Evolutionary conservation across 2,113 vertebrate species (phyloP).

Genomic region (Cyprinodon tularosa): DNA sequence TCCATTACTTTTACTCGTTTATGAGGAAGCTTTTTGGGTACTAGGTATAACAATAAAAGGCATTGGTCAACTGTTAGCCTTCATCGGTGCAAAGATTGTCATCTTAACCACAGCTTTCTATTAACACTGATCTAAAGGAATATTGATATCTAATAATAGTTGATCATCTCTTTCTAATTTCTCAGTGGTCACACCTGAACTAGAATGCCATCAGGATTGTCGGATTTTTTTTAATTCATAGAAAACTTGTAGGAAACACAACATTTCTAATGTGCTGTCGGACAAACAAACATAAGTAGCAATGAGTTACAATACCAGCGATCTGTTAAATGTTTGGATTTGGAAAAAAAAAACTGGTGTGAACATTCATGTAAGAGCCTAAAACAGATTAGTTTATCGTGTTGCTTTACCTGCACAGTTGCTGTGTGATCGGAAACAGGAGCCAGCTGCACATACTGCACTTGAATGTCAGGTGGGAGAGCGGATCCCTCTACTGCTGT

Average conservation of each 20-base stretch:
- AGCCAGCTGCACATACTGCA: constrained; percentile 95
- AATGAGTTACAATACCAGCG: constrained; percentile 14
- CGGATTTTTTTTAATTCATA: not conserved
- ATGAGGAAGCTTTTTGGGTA: no score
- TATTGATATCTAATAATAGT: no score
- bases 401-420: constrained; percentile 83
- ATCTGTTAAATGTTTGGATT: constrained; percentile 39
- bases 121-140: no score
- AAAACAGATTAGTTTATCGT: not conserved
- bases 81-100: no score
- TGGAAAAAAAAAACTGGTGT: constrained; percentile 33
- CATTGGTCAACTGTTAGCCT: no score
- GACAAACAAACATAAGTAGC: constrained; percentile 30
- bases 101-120: no score
- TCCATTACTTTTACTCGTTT: no score
- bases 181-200: no score
- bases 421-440: constrained; percentile 89
- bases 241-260: constrained; percentile 7
- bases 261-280: constrained; percentile 39
- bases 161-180: no score
- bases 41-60: no score
- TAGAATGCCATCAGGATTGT: no score
- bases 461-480: constrained; percentile 95
- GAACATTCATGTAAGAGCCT: constrained; percentile 5
- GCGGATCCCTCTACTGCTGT: constrained; percentile 88